phyloP scores from a whole-genome alignment of 64 coral and sea anemone genomes.

The Dendronephthya gigantea region DNA sequence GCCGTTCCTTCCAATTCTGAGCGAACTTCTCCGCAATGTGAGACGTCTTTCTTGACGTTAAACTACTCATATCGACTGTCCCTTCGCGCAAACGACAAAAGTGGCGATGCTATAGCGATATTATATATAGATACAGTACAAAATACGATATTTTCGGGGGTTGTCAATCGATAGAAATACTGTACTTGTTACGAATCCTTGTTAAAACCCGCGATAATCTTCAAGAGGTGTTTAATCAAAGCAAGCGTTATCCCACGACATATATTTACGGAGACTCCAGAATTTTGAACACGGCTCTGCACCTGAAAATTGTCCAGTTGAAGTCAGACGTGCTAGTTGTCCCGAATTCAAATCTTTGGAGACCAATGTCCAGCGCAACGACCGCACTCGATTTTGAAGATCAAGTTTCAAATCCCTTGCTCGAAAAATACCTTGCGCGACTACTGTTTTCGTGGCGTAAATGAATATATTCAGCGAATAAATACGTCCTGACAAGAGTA shows the following conservation, averaged over 20 bases:
- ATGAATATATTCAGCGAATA: not conserved
- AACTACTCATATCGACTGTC: not conserved
- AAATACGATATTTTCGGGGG: not conserved
- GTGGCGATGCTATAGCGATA: not conserved
- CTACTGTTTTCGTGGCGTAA: not conserved
- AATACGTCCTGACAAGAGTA: not conserved
- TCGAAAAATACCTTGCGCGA: not conserved
- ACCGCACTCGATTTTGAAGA: not conserved
- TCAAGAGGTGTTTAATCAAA: not conserved
- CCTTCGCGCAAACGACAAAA: not conserved
- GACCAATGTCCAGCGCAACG: not conserved
- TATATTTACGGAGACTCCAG: no score
- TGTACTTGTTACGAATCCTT: not conserved
- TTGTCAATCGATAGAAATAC: not conserved
- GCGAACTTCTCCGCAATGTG: conserved; percentile 78
- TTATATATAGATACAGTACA: not conserved
- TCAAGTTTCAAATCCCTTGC: not conserved
- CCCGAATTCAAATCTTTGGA: not conserved
- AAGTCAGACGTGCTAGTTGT: not conserved
- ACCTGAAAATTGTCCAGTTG: no score
- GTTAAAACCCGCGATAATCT: not conserved
- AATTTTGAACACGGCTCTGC: no score
- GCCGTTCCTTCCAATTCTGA: conserved; percentile 82
- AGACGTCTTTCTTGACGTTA: not conserved
- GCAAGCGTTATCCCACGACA: no score